A percentile compares a stretch with the other conserved stretches of the same genome.
These are phyloP conservation scores for Sarcophaga carnaria DNA, from an alignment of 2,888 invertebrate genomes.

Conservation along the genomic window DNA sequence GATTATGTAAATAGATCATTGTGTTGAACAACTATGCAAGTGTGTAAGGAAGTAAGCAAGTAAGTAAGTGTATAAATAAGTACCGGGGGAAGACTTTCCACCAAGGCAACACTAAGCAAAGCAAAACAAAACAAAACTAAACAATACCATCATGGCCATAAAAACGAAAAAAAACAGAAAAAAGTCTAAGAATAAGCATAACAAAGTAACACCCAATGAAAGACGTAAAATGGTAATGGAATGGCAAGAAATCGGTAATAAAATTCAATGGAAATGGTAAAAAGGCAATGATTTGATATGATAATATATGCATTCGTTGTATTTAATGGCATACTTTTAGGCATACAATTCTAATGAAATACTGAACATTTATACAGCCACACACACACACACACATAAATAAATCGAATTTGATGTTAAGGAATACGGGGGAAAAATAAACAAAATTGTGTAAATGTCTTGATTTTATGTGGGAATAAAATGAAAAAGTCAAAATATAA, in stretches of 20 bases:
- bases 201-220: constrained; percentile 18
- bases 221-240: constrained; percentile 12
- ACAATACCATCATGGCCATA: background rate
- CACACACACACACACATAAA: background rate
- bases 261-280: constrained; percentile 45
- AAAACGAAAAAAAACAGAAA: background rate
- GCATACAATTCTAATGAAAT: constrained; percentile 47
- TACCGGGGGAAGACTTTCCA: background rate
- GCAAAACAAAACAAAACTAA: constrained; percentile 5
- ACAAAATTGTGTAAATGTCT: constrained; percentile 32
- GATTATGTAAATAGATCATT: constrained; percentile 70
- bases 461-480: constrained; percentile 49
- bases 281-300: constrained; percentile 60
- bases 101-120: constrained; percentile 5
- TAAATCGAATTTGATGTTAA: constrained; percentile 53
- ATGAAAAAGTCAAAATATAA: constrained; percentile 34
- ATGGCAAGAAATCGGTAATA: constrained; percentile 54
- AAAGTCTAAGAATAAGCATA: background rate
- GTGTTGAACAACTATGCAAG: constrained; percentile 56
- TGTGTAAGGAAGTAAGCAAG: constrained; percentile 23
- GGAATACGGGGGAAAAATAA: background rate
- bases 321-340: constrained; percentile 66
- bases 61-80: background rate
- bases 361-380: constrained; percentile 10
- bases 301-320: constrained; percentile 58